Conservation (phyloP, 2,113 vertebrate genomes). For the Corythoichthys intestinalis region DNA sequence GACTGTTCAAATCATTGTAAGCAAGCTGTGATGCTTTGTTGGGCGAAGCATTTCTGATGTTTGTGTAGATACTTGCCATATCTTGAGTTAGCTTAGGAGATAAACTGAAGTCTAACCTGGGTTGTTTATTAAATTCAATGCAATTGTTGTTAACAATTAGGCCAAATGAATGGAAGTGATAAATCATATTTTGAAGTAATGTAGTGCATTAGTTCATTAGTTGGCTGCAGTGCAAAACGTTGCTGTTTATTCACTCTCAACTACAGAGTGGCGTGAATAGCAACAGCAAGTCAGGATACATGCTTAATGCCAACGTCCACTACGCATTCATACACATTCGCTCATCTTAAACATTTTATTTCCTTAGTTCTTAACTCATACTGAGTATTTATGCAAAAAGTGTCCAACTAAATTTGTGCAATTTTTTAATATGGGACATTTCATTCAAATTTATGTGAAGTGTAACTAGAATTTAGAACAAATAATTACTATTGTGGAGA, state of each 20-base stretch:
- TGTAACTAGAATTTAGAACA: neutral
- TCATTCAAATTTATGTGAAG: neutral
- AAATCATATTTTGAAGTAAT: neutral
- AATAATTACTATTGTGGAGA: neutral
- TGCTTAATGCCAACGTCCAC: neutral
- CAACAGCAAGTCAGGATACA: neutral
- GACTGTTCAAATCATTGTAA: neutral
- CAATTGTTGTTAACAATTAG: neutral
- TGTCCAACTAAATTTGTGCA: neutral
- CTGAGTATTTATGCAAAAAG: neutral
- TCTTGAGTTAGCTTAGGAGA: neutral
- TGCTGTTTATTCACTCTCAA: neutral
- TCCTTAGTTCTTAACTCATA: neutral
- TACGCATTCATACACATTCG: neutral
- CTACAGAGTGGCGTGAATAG: neutral
- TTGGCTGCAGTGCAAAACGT: neutral
- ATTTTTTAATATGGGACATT: neutral
- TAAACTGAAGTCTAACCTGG: neutral
- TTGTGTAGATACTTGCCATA: neutral
- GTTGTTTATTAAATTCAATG: neutral
- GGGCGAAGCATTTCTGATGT: neutral
- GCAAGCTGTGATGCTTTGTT: conserved; percentile 5
- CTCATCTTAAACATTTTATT: neutral
- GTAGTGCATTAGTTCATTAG: neutral
- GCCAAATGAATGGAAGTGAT: neutral